Base-by-base conservation (phyloP, 2,113 vertebrate genomes). In the Phoxinus phoxinus region DNA sequence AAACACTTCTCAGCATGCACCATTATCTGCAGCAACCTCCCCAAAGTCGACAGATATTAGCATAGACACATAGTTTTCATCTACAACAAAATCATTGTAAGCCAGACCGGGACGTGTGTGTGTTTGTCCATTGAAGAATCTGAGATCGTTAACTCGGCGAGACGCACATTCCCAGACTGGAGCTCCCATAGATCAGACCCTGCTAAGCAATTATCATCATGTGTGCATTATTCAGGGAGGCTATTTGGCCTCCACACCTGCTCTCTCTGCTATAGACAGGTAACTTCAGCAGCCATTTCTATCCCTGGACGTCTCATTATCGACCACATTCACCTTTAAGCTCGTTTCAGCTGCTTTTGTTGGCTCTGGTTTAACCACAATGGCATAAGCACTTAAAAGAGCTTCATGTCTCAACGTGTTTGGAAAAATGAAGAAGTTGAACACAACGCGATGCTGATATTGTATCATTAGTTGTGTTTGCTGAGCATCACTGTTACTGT, bases 171-270 rank as follows among this genome's bases (percentile, higher is more conserved):
- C 76, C 61, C 77, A 19, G 30, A 80, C 81, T 21, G 23, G 56
- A 74, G 13, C 75, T 87, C 58, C 85, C 37, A 37, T 82, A 51
- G 78, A 58, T 59, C 53, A 81, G 73, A 56, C 75, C 84, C 56
- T 77, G 81, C 84, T 84, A 77, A 80, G 86, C 72, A 86, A 89
- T 85, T 82, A 71, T 63, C 75, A 72, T 56, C 77, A 69, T 78
- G 44, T 48, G 59, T 35, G 19, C 82, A 46, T 84, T 79, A 56
- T 76, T 71, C 67, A 61, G 32, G 12, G 78, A 41, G 58, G 35
- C 85, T 78, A 37, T 35, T 79, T 80, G 78, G 78, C 78, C 78
- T 44, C 37, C 27, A 63, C 58, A 80, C 78, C 78, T 80, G 78
- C 76, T 59, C 76, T 79, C 76, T 7, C 76, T 6, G 53, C 32